Evolutionary conservation across 2,113 vertebrate genomes (phyloP), one percentile per base, ranked within the genome.

Genomic region (Tapirus terrestris): DNA sequence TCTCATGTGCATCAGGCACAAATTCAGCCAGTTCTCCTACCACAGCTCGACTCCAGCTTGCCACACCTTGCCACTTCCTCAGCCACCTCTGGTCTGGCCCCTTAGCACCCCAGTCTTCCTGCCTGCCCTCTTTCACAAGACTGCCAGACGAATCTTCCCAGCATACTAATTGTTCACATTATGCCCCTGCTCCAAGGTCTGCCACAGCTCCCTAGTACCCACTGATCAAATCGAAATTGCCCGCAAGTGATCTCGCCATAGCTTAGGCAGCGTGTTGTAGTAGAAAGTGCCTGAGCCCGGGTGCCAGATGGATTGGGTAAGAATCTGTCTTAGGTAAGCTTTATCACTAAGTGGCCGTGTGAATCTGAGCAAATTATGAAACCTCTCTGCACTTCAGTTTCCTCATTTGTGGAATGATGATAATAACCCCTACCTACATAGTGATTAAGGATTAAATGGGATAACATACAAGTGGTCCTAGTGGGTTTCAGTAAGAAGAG

Each of bases 11-110:
- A 1, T 51, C n/a, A 68, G 45, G 31, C 48, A 95, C 23, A 39
- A 4, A 60, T 45, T 36, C 73, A 43, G n/a, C 36, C 29, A 11
- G 27, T 90, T 82, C 39, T 93, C 48, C 29, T 7, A 2, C 29
- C 23, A 8, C 7, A 4, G 14, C 36, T 61, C 2, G 0, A 12
- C 31, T 58, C 51, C 1, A 0, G 5, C 31, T 60, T 39, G 10
- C n/a, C 77, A 33, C 3, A 9, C 43, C 18, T 48, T 5, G 7
- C 39, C 31, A 81, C 1, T 45, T 81, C 31, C 51, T 56, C 77
- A 25, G 51, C 39, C 68, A 56, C 48, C 39, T 61, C 70, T 70
- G 29, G 43, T 82, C 43, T 91, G 53, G 17, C 20, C 83, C 51
- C 58, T 67, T 14, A 14, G 65, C 9, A 27, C 92, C 31, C 43